phyloP scores from a whole-genome alignment of 2,888 invertebrate genomes.

The Hirtodrosophila alboralis region DNA sequence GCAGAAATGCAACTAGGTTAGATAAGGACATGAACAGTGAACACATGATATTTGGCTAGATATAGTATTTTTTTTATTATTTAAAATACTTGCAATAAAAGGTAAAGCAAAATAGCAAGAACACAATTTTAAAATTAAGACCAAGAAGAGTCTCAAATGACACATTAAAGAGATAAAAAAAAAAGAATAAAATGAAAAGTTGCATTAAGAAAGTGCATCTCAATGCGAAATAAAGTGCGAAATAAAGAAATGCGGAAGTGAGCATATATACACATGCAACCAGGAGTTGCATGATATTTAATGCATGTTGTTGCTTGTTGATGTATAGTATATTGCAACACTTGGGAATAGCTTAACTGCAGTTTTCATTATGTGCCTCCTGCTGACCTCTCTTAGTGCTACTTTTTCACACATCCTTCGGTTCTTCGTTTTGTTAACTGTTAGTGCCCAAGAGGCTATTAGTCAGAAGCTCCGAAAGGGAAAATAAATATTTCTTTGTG shows the following conservation, averaged over 20 bases:
- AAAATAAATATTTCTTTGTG: conserved; percentile 65
- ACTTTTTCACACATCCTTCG: conserved; percentile 12
- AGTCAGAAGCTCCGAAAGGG: conserved; percentile 49
- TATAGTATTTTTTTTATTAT: too few species aligned
- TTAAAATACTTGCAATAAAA: too few species aligned
- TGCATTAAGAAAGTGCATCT: neutral
- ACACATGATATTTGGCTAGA: too few species aligned
- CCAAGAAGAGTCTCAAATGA: too few species aligned
- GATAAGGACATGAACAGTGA: too few species aligned
- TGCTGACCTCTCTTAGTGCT: conserved; percentile 9
- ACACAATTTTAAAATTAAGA: too few species aligned
- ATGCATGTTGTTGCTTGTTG: neutral
- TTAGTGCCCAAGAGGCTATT: conserved; percentile 60
- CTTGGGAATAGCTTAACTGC: conserved; percentile 19
- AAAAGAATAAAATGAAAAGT: neutral
- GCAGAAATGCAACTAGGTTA: conserved; percentile 10
- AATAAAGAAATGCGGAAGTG: neutral
- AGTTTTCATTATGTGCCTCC: conserved; percentile 8
- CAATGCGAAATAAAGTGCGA: neutral
- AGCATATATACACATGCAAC: too few species aligned
- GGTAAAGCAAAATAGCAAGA: too few species aligned
- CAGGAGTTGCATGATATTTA: conserved; percentile 6
- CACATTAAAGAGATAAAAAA: too few species aligned
- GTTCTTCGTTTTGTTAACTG: conserved; percentile 50
- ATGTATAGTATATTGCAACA: conserved; percentile 4